Base-by-base conservation (phyloP, 2,888 invertebrate genomes). In the Gasteruption jaculator region DNA sequence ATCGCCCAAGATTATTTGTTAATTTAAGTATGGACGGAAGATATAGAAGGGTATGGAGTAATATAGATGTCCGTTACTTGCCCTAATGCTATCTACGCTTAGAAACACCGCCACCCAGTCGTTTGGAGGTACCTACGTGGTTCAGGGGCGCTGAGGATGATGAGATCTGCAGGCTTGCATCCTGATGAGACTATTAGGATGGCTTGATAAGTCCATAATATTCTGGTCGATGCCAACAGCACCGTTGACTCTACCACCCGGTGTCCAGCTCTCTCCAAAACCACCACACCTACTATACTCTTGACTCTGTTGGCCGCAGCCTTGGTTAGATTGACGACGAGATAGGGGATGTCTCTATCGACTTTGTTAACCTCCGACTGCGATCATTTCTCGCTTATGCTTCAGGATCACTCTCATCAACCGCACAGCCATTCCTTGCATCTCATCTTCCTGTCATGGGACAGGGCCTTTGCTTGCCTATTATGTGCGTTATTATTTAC, bases 131-230 rank as follows among this genome's bases (percentile, higher is more conserved):
- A 48, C 55, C 46, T 54, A 58, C 48, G 54, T 52, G 54, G 53
- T 52, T 43, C 47, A 52, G 57, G 56, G 52, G 56, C 56, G 54
- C 56, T 53, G 56, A 56, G 63, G 63, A 63, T 65, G 65, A 66
- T 66, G 66, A 66, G 66, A 66, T 67, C 67, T 67, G 63, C 65
- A 61, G 63, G 63, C 62, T 65, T 65, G 67, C 67, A 67, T 67
- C 65, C 65, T 67, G 67, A 68, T 67, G 67, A 68, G 67, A 65
- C 67, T 66, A 68, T 68, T 68, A 68, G 62, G 66, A 65, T 64
- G 60, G 65, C 65, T 67, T 65, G 67, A 68, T 68, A 68, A 67
- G 67, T 67, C 65, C 56, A 64, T 65, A 65, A 66, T 67, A 67
- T 67, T 66, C 65, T 57, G 58, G 59, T 63, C 61, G 59, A 60